Percentiles rank a stretch among this genome's conserved stretches.
phyloP scores from a whole-genome alignment of 2,113 vertebrate genomes.

The Nibea albiflora region DNA sequence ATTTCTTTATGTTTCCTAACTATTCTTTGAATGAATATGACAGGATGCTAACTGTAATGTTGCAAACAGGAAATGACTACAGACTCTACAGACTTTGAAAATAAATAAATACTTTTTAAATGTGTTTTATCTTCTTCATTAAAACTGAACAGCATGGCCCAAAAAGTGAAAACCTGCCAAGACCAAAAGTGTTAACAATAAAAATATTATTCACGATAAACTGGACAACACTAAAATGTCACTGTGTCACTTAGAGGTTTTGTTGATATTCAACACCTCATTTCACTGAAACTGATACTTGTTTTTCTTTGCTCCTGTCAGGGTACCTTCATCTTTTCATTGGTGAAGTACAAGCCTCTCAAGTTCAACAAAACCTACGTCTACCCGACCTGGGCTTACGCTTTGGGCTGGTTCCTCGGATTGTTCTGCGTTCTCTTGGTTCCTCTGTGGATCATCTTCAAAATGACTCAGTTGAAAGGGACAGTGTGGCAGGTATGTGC shows the following conservation, averaged over 20 bases:
- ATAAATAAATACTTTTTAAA: no score
- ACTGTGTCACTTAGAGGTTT: neutral
- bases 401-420: constrained; percentile 90
- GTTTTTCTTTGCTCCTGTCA: constrained; percentile 22
- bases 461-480: constrained; percentile 72
- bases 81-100: neutral
- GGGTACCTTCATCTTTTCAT: constrained; percentile 79
- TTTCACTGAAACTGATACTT: neutral
- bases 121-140: neutral
- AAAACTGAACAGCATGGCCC: neutral
- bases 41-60: neutral
- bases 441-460: constrained; percentile 88
- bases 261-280: neutral
- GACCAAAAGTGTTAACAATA: neutral
- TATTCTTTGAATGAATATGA: no score
- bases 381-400: constrained; percentile 92
- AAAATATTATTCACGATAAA: neutral
- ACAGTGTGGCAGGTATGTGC: constrained; percentile 69
- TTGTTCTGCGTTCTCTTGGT: constrained; percentile 91
- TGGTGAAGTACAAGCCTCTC: constrained; percentile 78
- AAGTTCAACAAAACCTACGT: constrained; percentile 91
- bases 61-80: neutral
- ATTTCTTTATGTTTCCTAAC: neutral
- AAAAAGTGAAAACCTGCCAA: neutral
- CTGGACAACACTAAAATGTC: neutral